Evolutionary conservation across 2,113 vertebrate species (phyloP).

Genomic region (Oxygymnocypris stewartii): DNA sequence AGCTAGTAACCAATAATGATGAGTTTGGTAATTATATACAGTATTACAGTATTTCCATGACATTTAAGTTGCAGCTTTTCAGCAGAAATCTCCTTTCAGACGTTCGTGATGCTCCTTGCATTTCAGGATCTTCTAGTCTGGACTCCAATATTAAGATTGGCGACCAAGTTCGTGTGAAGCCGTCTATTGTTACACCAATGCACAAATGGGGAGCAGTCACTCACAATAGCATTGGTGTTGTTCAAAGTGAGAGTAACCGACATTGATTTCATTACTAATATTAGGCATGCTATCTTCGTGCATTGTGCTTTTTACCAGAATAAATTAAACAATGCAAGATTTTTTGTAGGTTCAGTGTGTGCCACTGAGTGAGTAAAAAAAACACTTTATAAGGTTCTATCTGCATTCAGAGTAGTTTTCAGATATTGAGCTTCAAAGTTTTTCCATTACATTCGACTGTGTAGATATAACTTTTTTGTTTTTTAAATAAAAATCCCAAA

Average conservation of each 20-base stretch:
- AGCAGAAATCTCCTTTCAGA: neutral
- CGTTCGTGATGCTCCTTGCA: neutral
- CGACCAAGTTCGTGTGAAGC: slow-evolving; percentile 30
- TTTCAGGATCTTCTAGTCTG: neutral
- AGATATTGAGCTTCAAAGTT: no score
- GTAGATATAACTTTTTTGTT: no score
- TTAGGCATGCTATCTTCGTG: neutral
- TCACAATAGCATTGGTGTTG: slow-evolving; percentile 12
- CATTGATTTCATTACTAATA: neutral
- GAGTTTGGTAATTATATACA: neutral
- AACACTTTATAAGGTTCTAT: no score
- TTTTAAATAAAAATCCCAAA: no score
- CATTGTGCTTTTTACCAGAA: neutral
- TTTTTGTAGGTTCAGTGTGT: neutral
- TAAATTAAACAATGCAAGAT: neutral
- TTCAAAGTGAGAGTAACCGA: neutral
- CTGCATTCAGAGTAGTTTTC: no score
- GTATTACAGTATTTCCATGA: neutral
- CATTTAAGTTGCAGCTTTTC: neutral
- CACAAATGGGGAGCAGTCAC: slow-evolving; percentile 41
- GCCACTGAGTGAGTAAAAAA: no score
- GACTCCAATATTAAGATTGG: neutral
- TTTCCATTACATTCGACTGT: no score
- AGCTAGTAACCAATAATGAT: neutral
- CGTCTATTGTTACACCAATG: slow-evolving; percentile 35